Base-by-base conservation (phyloP, 2,113 vertebrate species). In the Eptesicus fuscus region DNA sequence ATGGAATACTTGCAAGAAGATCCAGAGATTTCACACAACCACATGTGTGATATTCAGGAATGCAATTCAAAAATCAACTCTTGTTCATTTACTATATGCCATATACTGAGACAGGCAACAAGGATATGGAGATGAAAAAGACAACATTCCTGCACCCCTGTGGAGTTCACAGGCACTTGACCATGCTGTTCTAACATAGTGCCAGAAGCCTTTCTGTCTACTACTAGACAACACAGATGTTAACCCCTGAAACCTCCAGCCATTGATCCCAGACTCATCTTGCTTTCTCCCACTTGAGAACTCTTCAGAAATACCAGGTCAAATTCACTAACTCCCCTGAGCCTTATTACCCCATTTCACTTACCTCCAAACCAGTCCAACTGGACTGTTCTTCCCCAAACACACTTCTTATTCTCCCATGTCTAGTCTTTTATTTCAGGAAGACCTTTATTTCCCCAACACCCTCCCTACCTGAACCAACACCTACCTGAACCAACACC, bases 51-150 rank as follows among this genome's bases (percentile, higher is more conserved):
- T 51, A 2, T 79, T 87, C 73, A 92, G 74, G 86, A 95, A 74
- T 18, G n/a, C 9, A 70, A 76, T 67, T 82, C 2, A 85, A 85
- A 96, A 93, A 65, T 84, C 59, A 92, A 95, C n/a, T 90, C n/a
- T 79, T 59, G 12, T 90, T 84, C 40, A 88, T 5, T 14, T 59
- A 76, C 35, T 93, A 44, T 84, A 28, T 88, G 20, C 63, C 56
- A 91, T 69, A 73, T 16, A 82, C 10, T 78, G 30, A 20, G 44
- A 77, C 2, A 84, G 77, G 40, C 28, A 88, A 84, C 17, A 92
- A 35, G 32, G 70, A 87, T 32, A 47, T 5, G 9, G 40, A 70
- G 20, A 80, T 30, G 56, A 93, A 71, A 92, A 84, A 83, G 40
- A 76, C 16, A 59, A 4, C 44, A 59, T 80, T 74, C 2, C 35